A percentile compares a stretch with the other conserved stretches of the same genome.
Evolutionary conservation across 1,140 invertebrate species (phyloP).

Genomic region (Bombus affinis): DNA sequence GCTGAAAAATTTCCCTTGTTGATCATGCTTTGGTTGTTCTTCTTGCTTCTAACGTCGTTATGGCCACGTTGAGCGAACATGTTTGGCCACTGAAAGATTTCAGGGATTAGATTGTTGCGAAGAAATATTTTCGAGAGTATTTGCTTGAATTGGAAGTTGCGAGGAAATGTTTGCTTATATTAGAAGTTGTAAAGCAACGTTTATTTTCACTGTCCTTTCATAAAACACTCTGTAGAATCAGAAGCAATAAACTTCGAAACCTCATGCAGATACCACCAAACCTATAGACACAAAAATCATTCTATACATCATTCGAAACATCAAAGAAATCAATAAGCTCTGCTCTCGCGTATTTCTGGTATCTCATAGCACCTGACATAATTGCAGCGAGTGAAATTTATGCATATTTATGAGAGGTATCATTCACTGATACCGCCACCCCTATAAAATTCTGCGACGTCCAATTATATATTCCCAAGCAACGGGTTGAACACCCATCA

Average conservation of each 20-base stretch:
- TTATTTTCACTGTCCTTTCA: background rate
- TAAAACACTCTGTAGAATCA: background rate
- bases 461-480: constrained; percentile 47
- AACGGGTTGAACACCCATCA: constrained; percentile 36
- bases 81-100: background rate
- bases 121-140: background rate
- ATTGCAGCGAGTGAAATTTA: background rate
- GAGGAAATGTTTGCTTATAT: no score
- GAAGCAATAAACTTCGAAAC: background rate
- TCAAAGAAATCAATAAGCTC: background rate
- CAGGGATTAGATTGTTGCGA: background rate
- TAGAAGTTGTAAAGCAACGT: no score
- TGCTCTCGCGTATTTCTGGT: background rate
- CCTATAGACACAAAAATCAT: background rate
- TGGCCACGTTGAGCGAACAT: background rate
- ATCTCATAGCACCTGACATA: background rate
- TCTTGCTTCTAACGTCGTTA: background rate
- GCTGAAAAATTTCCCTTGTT: background rate
- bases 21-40: background rate
- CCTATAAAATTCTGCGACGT: constrained; percentile 41
- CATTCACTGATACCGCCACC: background rate
- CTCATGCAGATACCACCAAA: background rate
- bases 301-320: background rate
- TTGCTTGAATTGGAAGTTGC: no score
- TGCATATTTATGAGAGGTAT: background rate